Evolutionary conservation across 1,140 invertebrate species (phyloP), one percentile per base, ranked within the genome.

Genomic region (Drosophila guanche): DNA sequence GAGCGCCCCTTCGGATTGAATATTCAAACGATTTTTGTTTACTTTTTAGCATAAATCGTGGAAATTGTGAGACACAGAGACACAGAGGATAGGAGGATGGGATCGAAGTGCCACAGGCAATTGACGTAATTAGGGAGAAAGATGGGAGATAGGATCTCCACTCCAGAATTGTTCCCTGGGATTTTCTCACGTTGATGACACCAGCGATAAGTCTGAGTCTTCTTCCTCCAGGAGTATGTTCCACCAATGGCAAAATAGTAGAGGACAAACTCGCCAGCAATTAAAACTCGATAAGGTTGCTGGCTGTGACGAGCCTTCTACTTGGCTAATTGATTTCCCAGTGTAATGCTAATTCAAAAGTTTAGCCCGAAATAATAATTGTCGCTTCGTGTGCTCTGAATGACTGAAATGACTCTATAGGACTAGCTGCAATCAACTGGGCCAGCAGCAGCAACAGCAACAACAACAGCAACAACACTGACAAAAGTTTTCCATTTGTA

Each of bases 11-110:
- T 23, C 25, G 14, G 40, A 50, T 62, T 67, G 67, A 85, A 80
- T 80, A 86, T 86, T 86, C 83, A 81, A 86, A 81, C 58, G 54
- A 20, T 71, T 86, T 77, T 62, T 88, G 62, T 88, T 88, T 86
- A 75, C 74, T 60, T 88, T 88, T 86, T 71, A 88, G 65, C 81
- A 88, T 86, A 86, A 86, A 86, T 78, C 59, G 67, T 59, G 27
- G 43, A 60, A 47, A 62, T 41, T 67, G 54, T 29, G 29, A 56
- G 25, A 6, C 6, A 27, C 25, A 27, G 33, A 37, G 33, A 10
- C 0, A 1, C 0, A 1, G 16, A 20, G 7, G n/a, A 66, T 46
- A n/a, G 46, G 60, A 85, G 71, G 79, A 76, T 60, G 56, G 27
- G 57, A 61, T 65, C 69, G 51, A 75, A 55, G 71, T 58, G 77